Conservation (phyloP, 1,140 invertebrate species). For the Cotesia chilonis region DNA sequence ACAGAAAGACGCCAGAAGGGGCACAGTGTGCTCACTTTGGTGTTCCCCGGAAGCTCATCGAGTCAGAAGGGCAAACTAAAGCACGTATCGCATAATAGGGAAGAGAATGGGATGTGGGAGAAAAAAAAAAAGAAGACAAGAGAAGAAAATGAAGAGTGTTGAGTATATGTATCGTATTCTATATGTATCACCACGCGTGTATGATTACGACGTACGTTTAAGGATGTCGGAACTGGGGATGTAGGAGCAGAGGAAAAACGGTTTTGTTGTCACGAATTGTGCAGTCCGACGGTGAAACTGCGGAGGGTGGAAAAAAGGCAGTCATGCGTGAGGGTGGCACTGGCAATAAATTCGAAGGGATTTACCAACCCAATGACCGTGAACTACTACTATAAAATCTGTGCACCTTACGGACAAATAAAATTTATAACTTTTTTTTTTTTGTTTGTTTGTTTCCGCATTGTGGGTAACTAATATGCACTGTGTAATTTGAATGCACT, state of each 20-base stretch:
- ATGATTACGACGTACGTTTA: constrained; percentile 14
- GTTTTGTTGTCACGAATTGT: constrained; percentile 14
- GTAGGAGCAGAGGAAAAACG: constrained; percentile 10
- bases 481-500: not conserved
- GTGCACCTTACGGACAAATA: constrained; percentile 17
- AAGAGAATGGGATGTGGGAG: not conserved
- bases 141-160: constrained; percentile 11
- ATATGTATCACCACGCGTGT: constrained; percentile 30
- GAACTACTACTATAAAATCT: constrained; percentile 19
- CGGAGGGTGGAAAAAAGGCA: constrained; percentile 9
- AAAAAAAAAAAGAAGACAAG: constrained; percentile 1
- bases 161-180: constrained; percentile 24
- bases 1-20: no score
- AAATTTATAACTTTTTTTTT: constrained; percentile 6
- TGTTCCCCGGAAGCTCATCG: constrained; percentile 20
- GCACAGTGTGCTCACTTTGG: no score
- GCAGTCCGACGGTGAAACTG: not conserved
- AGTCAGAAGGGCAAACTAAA: constrained; percentile 19
- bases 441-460: constrained; percentile 21
- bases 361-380: constrained; percentile 26
- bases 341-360: constrained; percentile 22
- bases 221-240: not conserved
- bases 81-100: no score
- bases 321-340: constrained; percentile 19
- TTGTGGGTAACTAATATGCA: constrained; percentile 4